Evolutionary conservation across 2,888 invertebrate genomes (phyloP).

Genomic region (Caenorhabditis sp.): DNA sequence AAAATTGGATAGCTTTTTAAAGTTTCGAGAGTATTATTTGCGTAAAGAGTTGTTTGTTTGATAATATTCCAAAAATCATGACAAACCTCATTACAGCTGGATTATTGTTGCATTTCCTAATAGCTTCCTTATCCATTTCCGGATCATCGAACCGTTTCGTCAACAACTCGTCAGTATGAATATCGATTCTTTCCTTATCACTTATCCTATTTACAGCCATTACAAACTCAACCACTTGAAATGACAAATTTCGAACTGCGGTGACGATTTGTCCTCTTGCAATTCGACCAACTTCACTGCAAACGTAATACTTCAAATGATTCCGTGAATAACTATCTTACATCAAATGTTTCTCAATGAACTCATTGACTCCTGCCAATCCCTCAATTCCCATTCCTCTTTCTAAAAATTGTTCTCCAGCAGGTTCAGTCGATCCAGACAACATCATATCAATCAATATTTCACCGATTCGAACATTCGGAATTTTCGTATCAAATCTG

Average conservation of each 20-base stretch:
- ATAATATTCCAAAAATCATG: not conserved
- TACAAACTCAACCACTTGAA: constrained; percentile 26
- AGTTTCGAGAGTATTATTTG: too few species aligned
- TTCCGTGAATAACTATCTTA: constrained; percentile 4
- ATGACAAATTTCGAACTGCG: constrained; percentile 23
- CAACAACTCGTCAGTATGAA: not conserved
- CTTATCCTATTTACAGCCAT: not conserved
- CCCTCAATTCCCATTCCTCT: constrained; percentile 31
- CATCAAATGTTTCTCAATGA: constrained; percentile 28
- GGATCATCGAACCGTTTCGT: not conserved
- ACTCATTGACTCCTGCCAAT: constrained; percentile 8
- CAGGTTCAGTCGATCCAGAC: constrained; percentile 24
- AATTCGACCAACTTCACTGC: constrained; percentile 26
- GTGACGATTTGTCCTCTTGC: constrained; percentile 25
- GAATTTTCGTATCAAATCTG: constrained; percentile 23
- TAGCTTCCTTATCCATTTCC: not conserved
- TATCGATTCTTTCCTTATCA: not conserved
- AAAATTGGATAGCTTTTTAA: too few species aligned
- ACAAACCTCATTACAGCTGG: constrained; percentile 4
- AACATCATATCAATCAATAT: constrained; percentile 33
- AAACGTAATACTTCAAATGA: not conserved
- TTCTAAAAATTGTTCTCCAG: constrained; percentile 34
- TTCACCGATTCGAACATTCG: constrained; percentile 27
- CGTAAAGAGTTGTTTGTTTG: too few species aligned
- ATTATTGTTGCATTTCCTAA: not conserved